Percentiles rank a stretch among this genome's conserved stretches.
Conservation (phyloP, 2,113 vertebrate species). For the Paedocypris sp. region DNA sequence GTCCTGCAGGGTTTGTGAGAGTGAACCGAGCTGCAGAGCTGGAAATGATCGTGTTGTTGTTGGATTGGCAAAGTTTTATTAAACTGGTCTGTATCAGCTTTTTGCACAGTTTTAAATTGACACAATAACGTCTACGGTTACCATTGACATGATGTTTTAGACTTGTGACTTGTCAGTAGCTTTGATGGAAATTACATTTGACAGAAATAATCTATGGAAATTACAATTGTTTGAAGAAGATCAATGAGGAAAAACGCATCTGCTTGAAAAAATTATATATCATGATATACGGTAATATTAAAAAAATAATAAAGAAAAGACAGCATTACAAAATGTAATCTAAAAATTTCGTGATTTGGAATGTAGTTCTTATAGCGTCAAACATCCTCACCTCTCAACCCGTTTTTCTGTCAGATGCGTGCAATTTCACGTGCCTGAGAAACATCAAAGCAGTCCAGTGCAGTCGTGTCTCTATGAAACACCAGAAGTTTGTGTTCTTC, state of each 20-base stretch:
- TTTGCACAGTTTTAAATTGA: slow-evolving; percentile 1
- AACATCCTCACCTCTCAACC: not conserved
- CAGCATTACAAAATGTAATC: too few species aligned
- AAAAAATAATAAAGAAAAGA: too few species aligned
- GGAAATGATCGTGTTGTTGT: not conserved
- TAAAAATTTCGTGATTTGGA: too few species aligned
- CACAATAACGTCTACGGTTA: not conserved
- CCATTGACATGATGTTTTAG: not conserved
- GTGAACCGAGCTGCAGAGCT: slow-evolving; percentile 4
- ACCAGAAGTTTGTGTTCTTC: slow-evolving; percentile 32
- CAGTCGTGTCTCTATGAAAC: not conserved
- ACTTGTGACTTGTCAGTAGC: too few species aligned
- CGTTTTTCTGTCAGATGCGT: slow-evolving; percentile 37
- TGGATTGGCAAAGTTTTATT: slow-evolving; percentile 16
- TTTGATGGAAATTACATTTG: too few species aligned
- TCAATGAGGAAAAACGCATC: too few species aligned
- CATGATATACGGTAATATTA: too few species aligned
- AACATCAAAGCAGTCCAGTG: slow-evolving; percentile 35
- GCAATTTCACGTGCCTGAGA: slow-evolving; percentile 63
- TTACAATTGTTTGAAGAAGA: too few species aligned
- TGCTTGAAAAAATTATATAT: too few species aligned
- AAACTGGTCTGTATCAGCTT: slow-evolving; percentile 34
- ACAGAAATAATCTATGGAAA: too few species aligned
- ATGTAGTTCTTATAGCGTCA: too few species aligned
- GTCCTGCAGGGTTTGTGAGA: slow-evolving; percentile 4